Evolutionary conservation across 2,797 vertebrate species (phyloP).

Genomic region (Harpagifer antarcticus): DNA sequence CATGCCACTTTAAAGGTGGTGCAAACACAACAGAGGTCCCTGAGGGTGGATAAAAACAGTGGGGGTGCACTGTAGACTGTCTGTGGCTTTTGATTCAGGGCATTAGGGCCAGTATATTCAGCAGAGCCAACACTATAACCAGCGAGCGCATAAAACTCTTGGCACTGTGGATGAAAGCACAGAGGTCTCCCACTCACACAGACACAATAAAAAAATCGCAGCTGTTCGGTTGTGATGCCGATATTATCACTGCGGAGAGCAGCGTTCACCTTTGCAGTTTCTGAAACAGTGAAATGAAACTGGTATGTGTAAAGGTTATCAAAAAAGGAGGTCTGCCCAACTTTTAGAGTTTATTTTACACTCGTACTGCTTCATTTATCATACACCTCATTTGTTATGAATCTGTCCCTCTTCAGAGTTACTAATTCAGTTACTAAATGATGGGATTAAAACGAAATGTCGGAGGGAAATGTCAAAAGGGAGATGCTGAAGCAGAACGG

Average conservation of each 20-base stretch:
- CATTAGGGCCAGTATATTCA: constrained; percentile 35
- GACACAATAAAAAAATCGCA: constrained; percentile 22
- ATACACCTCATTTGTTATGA: background rate
- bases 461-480: background rate
- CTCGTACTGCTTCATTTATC: background rate
- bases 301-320: background rate
- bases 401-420: background rate
- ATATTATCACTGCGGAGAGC: constrained; percentile 22
- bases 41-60: background rate
- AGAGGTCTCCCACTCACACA: constrained; percentile 10
- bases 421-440: background rate
- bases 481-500: background rate
- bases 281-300: background rate
- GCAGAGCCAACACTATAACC: constrained; percentile 25
- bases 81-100: constrained; percentile 45
- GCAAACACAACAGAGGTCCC: background rate
- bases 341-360: background rate
- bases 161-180: constrained; percentile 21
- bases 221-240: constrained; percentile 1
- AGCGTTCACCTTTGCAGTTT: background rate
- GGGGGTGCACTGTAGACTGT: background rate
- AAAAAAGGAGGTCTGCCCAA: background rate
- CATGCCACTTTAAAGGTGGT: background rate
- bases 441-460: background rate
- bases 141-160: constrained; percentile 35